Evolutionary conservation across 2,113 vertebrate genomes (phyloP), one percentile per base, ranked within the genome.

Genomic region (Gymnocephalus cernua): DNA sequence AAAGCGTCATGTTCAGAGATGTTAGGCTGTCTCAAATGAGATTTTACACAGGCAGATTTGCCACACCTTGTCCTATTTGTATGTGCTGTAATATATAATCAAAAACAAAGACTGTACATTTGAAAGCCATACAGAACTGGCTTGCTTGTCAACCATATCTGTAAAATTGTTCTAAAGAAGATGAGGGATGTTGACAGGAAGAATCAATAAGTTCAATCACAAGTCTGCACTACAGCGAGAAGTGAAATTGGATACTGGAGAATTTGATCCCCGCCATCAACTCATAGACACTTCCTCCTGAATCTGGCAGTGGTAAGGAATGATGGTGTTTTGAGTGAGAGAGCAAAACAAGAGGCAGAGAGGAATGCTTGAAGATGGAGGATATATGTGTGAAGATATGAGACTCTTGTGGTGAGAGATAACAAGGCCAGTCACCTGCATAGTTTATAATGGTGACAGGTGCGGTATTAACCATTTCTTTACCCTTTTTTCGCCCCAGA

Each of bases 401-500:
- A 82, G 51, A 53, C 48, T 25, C 16, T 61, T 65, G 23, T 79
- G 41, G 83, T 83, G 47, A 50, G 47, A 13, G 68, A 80, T 86
- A 53, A 80, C 19, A 1, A 71, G 44, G 14, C 41, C 15, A 51
- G 75, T 70, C 19, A 56, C 25, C 73, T 81, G 23, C 25, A n/a
- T 58, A 23, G 48, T 74, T 54, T 29, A 62, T 48, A 74, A 77
- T 45, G 4, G 21, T 63, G 79, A 53, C 35, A 14, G 25, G 48
- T 74, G 59, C 10, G 0, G 7, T 27, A 21, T 75, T 83, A 79
- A 89, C 77, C 0, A 1, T 77, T 73, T 63, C 12, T 77, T 80
- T 86, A 68, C 70, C 63, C 11, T 88, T 86, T 88, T 87, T 67
- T 64, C 93, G n/a, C 85, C 75, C 8, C 80, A 99, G 97, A 98